phyloP scores from a whole-genome alignment of 2,888 invertebrate genomes.

The Polyploca ridens region DNA sequence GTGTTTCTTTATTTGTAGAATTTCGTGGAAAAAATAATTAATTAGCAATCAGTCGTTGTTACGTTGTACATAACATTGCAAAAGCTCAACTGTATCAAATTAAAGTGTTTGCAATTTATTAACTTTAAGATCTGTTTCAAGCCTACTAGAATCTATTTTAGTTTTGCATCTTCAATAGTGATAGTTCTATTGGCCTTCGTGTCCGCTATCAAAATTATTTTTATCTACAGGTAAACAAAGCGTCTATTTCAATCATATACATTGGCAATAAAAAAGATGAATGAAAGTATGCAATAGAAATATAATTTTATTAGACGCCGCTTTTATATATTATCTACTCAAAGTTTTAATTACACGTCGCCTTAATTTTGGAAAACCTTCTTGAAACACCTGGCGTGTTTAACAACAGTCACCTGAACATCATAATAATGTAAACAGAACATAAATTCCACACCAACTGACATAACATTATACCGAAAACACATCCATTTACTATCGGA shows the following conservation, averaged over 20 bases:
- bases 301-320: not conserved
- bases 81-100: not conserved
- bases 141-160: not conserved
- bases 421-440: conserved; percentile 30
- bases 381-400: conserved; percentile 26
- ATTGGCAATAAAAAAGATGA: not conserved
- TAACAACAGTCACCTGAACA: conserved; percentile 29
- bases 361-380: not conserved
- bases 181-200: not conserved
- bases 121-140: not conserved
- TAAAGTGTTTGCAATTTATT: not conserved
- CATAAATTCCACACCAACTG: conserved; percentile 21
- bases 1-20: conserved; percentile 1
- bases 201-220: conserved; percentile 2
- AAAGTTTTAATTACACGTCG: not conserved
- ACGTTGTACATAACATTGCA: no score
- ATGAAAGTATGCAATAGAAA: conserved; percentile 7
- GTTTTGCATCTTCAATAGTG: not conserved
- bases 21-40: not conserved
- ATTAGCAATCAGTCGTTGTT: not conserved
- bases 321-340: not conserved
- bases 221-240: conserved; percentile 2
- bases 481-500: conserved; percentile 50
- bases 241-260: not conserved
- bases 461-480: conserved; percentile 39